Percentiles rank a stretch among this genome's conserved stretches.
Evolutionary conservation across 2,113 vertebrate species (phyloP).

Genomic region (Mionectes macconnelli): DNA sequence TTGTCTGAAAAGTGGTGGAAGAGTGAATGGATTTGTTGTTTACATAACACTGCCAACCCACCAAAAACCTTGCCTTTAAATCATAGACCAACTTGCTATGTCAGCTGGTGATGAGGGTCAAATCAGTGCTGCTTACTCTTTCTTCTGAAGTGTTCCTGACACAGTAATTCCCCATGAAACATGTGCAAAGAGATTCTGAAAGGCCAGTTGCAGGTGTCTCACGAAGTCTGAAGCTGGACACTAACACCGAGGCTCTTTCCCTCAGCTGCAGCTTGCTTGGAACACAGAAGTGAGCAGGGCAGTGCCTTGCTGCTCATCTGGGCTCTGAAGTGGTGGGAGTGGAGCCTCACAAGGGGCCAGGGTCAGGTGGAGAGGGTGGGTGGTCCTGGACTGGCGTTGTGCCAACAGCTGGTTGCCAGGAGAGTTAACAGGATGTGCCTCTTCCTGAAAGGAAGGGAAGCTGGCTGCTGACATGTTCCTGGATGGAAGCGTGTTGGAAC

Average conservation of each 20-base stretch:
- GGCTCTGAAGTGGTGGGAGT: neutral
- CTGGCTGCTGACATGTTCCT: neutral
- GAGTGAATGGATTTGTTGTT: neutral
- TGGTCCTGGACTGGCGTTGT: accelerated
- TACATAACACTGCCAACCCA: neutral
- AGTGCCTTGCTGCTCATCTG: neutral
- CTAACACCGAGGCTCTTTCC: neutral
- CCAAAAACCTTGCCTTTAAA: neutral
- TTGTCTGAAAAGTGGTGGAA: neutral
- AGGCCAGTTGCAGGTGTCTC: neutral
- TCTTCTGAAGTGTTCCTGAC: neutral
- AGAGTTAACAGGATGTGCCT: neutral
- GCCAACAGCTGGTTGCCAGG: neutral
- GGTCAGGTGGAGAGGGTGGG: accelerated
- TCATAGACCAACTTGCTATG: neutral
- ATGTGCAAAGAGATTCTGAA: neutral
- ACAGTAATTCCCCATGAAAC: neutral
- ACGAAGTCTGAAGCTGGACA: neutral
- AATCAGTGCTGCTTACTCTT: neutral
- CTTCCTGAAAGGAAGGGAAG: neutral
- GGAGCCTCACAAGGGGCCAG: neutral
- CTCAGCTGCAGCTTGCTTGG: neutral
- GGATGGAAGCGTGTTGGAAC: neutral
- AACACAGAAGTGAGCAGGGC: neutral
- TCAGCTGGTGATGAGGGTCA: neutral